These are phyloP conservation scores for Melangyna quadrimaculata DNA, from an alignment of 2,888 invertebrate genomes.

Conservation along the genomic window DNA sequence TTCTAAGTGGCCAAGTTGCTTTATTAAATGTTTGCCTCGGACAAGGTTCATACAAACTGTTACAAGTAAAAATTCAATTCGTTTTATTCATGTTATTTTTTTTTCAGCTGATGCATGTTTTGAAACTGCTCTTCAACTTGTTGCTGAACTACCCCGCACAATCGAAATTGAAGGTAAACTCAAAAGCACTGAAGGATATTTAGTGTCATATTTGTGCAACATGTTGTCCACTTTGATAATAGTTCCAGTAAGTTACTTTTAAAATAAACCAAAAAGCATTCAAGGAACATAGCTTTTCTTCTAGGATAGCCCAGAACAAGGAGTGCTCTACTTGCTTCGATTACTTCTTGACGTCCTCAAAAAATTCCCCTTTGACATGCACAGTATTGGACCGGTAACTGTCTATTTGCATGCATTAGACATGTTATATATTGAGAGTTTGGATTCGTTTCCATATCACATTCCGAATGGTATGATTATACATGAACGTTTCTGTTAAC, in stretches of 20 bases:
- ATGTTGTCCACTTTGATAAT: constrained; percentile 91
- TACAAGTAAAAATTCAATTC: not conserved
- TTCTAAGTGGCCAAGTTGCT: constrained; percentile 93
- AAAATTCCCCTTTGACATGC: constrained; percentile 87
- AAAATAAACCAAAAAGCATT: not conserved
- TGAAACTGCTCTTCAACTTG: constrained; percentile 91
- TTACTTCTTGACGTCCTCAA: constrained; percentile 91
- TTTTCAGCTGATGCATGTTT: constrained; percentile 94
- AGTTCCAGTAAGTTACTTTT: constrained; percentile 85
- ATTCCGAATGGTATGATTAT: constrained; percentile 86
- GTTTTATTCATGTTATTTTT: constrained; percentile 74
- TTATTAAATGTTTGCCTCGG: constrained; percentile 94
- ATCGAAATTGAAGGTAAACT: constrained; percentile 89
- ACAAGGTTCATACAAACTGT: constrained; percentile 85
- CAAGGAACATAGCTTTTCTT: not conserved
- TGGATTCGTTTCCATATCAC: constrained; percentile 92
- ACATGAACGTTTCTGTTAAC: not conserved
- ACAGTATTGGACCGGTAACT: constrained; percentile 85
- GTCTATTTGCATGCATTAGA: constrained; percentile 90
- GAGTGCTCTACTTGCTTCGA: constrained; percentile 90
- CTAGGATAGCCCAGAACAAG: constrained; percentile 94
- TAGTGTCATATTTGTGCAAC: constrained; percentile 87
- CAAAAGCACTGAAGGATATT: constrained; percentile 87
- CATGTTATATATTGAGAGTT: constrained; percentile 89
- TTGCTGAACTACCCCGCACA: constrained; percentile 89